phyloP scores from a whole-genome alignment of 2,888 invertebrate species.

The Balanococcus diminutus region DNA sequence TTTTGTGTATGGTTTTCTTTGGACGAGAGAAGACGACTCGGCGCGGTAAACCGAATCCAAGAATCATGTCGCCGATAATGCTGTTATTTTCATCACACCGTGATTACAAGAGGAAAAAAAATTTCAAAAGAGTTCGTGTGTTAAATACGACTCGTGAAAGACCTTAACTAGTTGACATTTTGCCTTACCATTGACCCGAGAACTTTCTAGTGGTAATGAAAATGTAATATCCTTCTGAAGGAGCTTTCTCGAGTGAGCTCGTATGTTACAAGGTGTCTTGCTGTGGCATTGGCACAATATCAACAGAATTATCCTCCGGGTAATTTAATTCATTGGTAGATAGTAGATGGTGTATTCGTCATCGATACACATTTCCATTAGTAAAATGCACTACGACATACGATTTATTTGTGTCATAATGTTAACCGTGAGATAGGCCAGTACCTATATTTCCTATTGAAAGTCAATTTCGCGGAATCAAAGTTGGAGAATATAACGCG shows the following conservation, averaged over 20 bases:
- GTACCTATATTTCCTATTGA: conserved; percentile 28
- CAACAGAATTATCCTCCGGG: too few relatives aligned
- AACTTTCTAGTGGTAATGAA: not conserved
- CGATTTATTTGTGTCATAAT: conserved; percentile 16
- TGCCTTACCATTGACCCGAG: not conserved
- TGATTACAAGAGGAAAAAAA: not conserved
- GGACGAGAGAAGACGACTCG: conserved; percentile 6
- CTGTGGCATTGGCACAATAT: not conserved
- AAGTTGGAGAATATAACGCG: not conserved
- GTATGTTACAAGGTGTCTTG: not conserved
- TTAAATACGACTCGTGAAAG: conserved; percentile 18
- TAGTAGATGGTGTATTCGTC: too few relatives aligned
- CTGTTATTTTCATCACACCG: not conserved
- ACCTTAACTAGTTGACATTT: conserved; percentile 23
- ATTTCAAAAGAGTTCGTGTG: conserved; percentile 22
- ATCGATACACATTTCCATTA: too few relatives aligned
- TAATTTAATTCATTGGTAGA: too few relatives aligned
- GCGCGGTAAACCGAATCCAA: conserved; percentile 33
- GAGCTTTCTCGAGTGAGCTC: conserved; percentile 11
- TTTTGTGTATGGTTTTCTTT: conserved; percentile 41
- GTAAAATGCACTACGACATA: not conserved
- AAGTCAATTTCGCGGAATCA: conserved; percentile 36
- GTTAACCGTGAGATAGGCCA: conserved; percentile 30
- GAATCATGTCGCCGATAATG: conserved; percentile 46
- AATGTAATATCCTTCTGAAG: not conserved